These are phyloP conservation scores for Bombylius major DNA, from an alignment of 2,888 invertebrate genomes.

Conservation along the genomic window DNA sequence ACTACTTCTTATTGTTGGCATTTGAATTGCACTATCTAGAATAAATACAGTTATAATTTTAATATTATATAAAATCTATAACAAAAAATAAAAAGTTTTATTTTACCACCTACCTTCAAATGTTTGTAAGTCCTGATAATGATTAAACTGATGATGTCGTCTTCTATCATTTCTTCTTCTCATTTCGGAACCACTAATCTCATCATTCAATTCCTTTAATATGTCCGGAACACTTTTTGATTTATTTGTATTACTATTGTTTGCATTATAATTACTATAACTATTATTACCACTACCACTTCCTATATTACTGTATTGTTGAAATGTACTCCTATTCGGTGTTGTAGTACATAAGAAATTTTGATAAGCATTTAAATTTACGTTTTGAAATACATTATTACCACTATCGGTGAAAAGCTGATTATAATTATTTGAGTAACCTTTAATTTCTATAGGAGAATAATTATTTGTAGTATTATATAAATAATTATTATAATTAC, in stretches of 20 bases:
- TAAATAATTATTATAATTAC: background rate
- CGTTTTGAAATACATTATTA: conserved; percentile 18
- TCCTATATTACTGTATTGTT: background rate
- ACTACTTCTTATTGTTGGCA: background rate
- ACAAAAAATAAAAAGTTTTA: too few species aligned
- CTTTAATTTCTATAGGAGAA: background rate
- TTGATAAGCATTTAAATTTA: conserved; percentile 34
- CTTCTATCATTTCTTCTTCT: background rate
- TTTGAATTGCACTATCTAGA: background rate
- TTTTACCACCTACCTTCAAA: background rate
- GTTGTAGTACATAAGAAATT: conserved; percentile 24
- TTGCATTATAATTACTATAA: background rate
- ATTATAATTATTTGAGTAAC: background rate
- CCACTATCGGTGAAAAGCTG: background rate
- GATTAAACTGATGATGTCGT: conserved; percentile 12
- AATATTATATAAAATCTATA: too few species aligned
- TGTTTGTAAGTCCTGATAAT: background rate
- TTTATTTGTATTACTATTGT: conserved; percentile 31
- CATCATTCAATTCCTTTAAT: conserved; percentile 58
- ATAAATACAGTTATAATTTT: background rate
- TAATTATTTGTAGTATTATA: background rate
- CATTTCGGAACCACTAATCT: background rate
- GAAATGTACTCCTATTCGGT: background rate
- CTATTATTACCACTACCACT: background rate
- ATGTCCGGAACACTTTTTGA: conserved; percentile 62